Evolutionary conservation across 2,113 vertebrate species (phyloP), one percentile per base, ranked within the genome.

Genomic region (Chaetops frenatus): DNA sequence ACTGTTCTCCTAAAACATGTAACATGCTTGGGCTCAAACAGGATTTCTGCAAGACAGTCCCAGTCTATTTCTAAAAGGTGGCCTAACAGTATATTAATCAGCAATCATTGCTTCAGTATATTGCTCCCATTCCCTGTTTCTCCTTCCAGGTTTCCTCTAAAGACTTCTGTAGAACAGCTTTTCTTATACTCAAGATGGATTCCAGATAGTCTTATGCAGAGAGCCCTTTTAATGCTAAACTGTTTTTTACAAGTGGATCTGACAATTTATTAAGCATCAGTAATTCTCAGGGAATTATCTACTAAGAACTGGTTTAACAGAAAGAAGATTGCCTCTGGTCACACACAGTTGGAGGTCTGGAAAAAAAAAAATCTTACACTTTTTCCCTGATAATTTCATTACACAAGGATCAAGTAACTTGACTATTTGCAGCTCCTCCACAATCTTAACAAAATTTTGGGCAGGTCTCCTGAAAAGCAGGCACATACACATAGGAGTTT

Each of bases 241-340:
- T 87, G 61, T 81, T 96, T 82, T 80, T 66, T 82, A 58, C 50
- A 61, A 53, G 21, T 16, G 72, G 73, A 91, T 85, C 50, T 62
- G 70, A 85, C n/a, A 77, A 58, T 95, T 91, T 85, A 65, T 92
- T 89, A 95, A 85, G 70, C 58, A 69, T 69, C 42, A 33, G 50
- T 84, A 92, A 72, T 85, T 94, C 48, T 92, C 73, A 72, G 31
- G 57, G 61, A 89, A 73, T 90, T 92, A 83, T 47, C 84, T 51
- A 24, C 64, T 92, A 87, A 92, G 70, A 87, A 54, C 53, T 90
- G 78, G 60, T 81, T 96, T 91, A 92, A 38, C 45, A 91, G 69
- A 71, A n/a, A 65, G 33, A 74, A 84, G 81, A 64, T 80, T 91
- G 65, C 69, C 70, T 71, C 73, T 88, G 42, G 64, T 85, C 47